phyloP scores from a whole-genome alignment of 2,113 vertebrate genomes.

The Psilopsiagon aurifrons region DNA sequence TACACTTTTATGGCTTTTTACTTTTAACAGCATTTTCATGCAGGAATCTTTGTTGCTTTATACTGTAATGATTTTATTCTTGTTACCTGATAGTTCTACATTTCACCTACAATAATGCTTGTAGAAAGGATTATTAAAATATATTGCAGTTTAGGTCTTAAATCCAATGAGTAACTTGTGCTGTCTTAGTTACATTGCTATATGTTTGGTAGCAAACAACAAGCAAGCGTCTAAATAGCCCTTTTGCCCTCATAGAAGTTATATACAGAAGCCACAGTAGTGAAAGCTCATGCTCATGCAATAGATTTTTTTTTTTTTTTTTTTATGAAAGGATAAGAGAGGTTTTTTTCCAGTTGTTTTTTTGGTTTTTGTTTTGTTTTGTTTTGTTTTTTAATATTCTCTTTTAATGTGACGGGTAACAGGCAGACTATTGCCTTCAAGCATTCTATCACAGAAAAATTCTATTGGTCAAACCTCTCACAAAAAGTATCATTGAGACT shows the following conservation, averaged over 20 bases:
- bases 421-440: background rate
- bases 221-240: background rate
- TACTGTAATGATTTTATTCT: background rate
- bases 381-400: background rate
- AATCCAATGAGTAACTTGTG: background rate
- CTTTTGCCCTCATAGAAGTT: background rate
- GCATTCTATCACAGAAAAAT: background rate
- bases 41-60: accelerated
- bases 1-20: background rate
- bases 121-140: background rate
- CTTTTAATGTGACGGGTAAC: background rate
- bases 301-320: background rate
- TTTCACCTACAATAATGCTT: background rate
- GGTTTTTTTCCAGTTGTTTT: background rate
- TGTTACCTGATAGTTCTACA: background rate
- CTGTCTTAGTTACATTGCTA: background rate
- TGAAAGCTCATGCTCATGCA: background rate
- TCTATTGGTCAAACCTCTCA: background rate
- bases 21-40: background rate
- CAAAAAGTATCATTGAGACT: background rate
- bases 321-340: background rate
- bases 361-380: no score
- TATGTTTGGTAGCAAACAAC: background rate
- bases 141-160: background rate
- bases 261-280: background rate